Conservation (phyloP, 2,113 vertebrate genomes). For the Bos javanicus region DNA sequence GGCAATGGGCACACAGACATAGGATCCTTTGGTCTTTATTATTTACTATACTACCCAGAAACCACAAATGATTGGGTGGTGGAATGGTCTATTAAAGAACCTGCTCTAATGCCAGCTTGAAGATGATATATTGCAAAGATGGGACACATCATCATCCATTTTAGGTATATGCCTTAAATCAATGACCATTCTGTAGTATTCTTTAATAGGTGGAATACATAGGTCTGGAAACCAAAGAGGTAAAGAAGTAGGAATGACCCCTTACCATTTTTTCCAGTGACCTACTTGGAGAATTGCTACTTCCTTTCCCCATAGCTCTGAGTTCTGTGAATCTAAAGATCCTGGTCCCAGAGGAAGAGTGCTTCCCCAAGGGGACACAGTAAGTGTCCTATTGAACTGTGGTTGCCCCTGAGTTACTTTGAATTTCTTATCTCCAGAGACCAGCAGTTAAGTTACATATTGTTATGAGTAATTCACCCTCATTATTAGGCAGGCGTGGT, state of each 20-base stretch:
- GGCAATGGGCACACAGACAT: neutral
- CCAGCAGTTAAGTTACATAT: neutral
- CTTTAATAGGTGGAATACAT: neutral
- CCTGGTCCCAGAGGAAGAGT: neutral
- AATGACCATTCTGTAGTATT: neutral
- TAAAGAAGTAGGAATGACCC: neutral
- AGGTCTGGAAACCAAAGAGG: neutral
- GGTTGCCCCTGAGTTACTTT: neutral
- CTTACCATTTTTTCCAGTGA: neutral
- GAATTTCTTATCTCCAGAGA: neutral
- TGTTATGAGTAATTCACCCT: neutral
- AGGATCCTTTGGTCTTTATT: neutral
- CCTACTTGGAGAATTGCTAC: neutral
- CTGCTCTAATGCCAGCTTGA: neutral
- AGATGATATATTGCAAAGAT: neutral
- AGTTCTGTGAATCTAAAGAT: neutral
- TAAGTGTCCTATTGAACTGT: neutral
- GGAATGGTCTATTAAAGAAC: neutral
- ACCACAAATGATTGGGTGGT: neutral
- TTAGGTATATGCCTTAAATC: neutral
- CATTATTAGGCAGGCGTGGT: neutral
- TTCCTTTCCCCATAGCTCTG: neutral
- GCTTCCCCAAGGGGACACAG: neutral
- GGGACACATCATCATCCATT: neutral
- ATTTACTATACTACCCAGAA: neutral